phyloP scores from a whole-genome alignment of 1,140 invertebrate species.

The Drosophila sturtevanti region DNA sequence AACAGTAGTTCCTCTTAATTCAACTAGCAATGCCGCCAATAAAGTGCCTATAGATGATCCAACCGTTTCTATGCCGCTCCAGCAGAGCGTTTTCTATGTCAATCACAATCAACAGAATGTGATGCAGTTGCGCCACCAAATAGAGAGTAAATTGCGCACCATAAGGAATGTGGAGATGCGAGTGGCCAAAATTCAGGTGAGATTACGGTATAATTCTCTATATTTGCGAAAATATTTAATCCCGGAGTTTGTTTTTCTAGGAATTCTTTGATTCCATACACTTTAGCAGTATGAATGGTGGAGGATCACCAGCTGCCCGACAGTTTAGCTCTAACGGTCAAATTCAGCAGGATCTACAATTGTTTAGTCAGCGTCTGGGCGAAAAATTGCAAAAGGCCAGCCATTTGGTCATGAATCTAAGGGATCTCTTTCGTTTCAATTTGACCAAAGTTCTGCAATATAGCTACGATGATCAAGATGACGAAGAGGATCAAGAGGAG shows the following conservation, averaged over 20 bases:
- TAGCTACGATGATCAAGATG: slow-evolving; percentile 61
- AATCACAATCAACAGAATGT: slow-evolving; percentile 78
- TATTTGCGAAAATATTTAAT: neutral
- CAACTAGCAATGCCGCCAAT: slow-evolving; percentile 62
- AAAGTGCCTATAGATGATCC: slow-evolving; percentile 67
- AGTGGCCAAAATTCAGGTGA: slow-evolving; percentile 85
- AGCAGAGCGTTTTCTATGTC: slow-evolving; percentile 70
- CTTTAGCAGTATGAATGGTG: slow-evolving; percentile 51
- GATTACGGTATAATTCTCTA: neutral
- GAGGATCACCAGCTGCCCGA: slow-evolving; percentile 10
- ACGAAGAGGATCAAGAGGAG: slow-evolving; percentile 60
- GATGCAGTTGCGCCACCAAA: slow-evolving; percentile 66
- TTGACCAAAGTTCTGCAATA: slow-evolving; percentile 69
- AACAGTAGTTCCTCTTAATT: slow-evolving; percentile 49
- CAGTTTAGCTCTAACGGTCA: slow-evolving; percentile 38
- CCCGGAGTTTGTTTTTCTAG: slow-evolving; percentile 46
- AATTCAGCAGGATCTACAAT: slow-evolving; percentile 74
- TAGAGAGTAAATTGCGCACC: slow-evolving; percentile 73
- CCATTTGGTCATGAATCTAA: slow-evolving; percentile 70
- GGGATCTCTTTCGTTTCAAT: slow-evolving; percentile 71
- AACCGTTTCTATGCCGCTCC: slow-evolving; percentile 55
- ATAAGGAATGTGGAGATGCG: slow-evolving; percentile 85
- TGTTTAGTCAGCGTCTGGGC: slow-evolving; percentile 82
- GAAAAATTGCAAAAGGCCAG: slow-evolving; percentile 82
- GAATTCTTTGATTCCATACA: slow-evolving; percentile 83